Evolutionary conservation across 2,113 vertebrate species (phyloP), one percentile per base, ranked within the genome.

Genomic region (Mustela nigripes): DNA sequence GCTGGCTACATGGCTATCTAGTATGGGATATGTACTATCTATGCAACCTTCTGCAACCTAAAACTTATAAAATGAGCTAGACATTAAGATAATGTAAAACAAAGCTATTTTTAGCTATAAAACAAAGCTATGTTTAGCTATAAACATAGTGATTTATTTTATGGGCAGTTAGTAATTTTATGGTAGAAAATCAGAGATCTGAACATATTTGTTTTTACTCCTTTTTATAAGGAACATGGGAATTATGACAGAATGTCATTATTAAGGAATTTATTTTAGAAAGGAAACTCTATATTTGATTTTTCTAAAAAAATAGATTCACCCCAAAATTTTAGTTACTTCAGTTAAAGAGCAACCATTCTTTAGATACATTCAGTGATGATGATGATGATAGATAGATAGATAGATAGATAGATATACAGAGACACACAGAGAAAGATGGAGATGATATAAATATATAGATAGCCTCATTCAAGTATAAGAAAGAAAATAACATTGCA

Each of bases 201-300:
- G 21, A 45, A 58, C 12, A 21, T 42, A 26, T 26, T 58, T 94
- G 65, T 74, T 76, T 22, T 81, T 63, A 7, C 48, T 58, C 5
- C 5, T 91, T 10, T 76, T 80, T 60, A 42, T 74, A 83, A 78
- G 14, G 63, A 65, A 1, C 16, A 26, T 65, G 80, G 19, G 86
- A 53, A 62, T 33, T 86, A 69, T 5, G 8, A 81, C n/a, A 92
- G 18, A 84, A 71, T 63, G 19, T 74, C n/a, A 86, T 16, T 81
- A 79, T 79, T 95, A 95, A 94, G 60, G 5, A 83, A 65, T 79
- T 93, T 82, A 65, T 7, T 7, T 39, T 82, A 76, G 42, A 63
- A 90, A 50, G 10, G 2, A 89, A 92, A 60, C 82, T 69, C 5
- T 94, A 1, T 58, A 63, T 62, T 95, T 50, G 10, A 84, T 88